Conservation (phyloP, 2,888 invertebrate genomes). For the Diarsia mendica region DNA sequence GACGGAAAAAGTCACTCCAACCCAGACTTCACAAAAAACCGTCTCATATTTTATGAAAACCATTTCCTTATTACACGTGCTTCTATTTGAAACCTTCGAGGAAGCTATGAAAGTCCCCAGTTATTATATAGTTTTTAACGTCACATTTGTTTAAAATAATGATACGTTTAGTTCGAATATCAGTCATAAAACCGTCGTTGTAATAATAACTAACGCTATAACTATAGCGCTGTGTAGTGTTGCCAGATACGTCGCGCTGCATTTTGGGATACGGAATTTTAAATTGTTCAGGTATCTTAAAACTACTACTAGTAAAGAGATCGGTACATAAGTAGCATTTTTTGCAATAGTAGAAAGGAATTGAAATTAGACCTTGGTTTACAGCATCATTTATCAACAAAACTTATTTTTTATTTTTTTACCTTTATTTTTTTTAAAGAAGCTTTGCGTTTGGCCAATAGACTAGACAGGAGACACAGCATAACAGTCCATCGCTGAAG, state of each 20-base stretch:
- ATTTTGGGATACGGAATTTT: conserved; percentile 35
- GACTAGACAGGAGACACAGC: background rate
- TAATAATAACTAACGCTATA: conserved; percentile 77
- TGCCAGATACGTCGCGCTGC: conserved; percentile 36
- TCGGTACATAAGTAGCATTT: background rate
- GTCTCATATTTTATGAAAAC: conserved; percentile 48
- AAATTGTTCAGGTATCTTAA: conserved; percentile 11
- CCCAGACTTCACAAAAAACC: conserved; percentile 20
- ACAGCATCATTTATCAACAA: background rate
- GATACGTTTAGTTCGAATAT: conserved; percentile 76
- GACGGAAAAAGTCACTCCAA: conserved; percentile 4
- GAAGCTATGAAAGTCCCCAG: conserved; percentile 71
- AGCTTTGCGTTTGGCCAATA: too few relatives aligned
- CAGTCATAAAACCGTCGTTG: conserved; percentile 79
- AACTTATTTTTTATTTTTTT: too few relatives aligned
- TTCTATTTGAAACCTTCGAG: conserved; percentile 61
- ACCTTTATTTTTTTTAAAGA: background rate
- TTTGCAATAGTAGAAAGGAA: background rate
- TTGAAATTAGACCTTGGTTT: background rate
- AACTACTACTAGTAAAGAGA: background rate
- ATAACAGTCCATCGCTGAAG: background rate
- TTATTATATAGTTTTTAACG: conserved; percentile 71
- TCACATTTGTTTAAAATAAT: conserved; percentile 79
- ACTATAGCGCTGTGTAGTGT: conserved; percentile 62
- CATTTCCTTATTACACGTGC: conserved; percentile 48